Evolutionary conservation across 1,140 invertebrate genomes (phyloP).

Genomic region (Ceratina japonica): DNA sequence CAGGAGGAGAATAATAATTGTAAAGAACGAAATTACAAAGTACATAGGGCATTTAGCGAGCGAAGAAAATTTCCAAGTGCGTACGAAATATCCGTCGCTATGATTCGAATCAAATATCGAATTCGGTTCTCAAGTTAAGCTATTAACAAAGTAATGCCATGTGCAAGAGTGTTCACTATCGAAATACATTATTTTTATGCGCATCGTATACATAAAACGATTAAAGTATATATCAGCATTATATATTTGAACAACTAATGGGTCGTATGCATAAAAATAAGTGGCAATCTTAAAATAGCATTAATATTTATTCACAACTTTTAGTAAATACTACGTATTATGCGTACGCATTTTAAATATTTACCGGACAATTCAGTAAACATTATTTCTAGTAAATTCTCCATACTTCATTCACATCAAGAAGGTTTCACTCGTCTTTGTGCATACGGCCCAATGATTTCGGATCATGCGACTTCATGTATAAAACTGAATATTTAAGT

Average conservation of each 20-base stretch:
- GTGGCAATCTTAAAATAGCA: background rate
- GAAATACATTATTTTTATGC: slow-evolving; percentile 43
- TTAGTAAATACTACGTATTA: no score
- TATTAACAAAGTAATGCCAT: slow-evolving; percentile 14
- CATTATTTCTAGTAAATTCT: no score
- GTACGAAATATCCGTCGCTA: background rate
- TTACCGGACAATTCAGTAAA: no score
- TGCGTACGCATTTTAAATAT: no score
- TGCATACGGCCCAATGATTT: background rate
- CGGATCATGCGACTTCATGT: background rate
- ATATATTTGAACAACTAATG: background rate
- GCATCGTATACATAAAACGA: slow-evolving; percentile 7
- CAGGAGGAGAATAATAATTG: background rate
- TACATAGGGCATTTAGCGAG: slow-evolving; percentile 6
- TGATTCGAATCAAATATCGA: background rate
- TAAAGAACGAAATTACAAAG: background rate
- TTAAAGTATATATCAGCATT: background rate
- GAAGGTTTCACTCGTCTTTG: no score
- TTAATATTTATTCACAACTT: background rate
- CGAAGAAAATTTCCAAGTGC: background rate
- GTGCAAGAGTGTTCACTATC: slow-evolving; percentile 16
- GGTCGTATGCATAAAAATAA: no score
- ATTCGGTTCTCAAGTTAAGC: background rate
- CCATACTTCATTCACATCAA: no score
- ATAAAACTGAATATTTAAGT: background rate